These are phyloP conservation scores for Coracopsis vasa DNA, from an alignment of 2,113 vertebrate genomes.

Conservation along the genomic window DNA sequence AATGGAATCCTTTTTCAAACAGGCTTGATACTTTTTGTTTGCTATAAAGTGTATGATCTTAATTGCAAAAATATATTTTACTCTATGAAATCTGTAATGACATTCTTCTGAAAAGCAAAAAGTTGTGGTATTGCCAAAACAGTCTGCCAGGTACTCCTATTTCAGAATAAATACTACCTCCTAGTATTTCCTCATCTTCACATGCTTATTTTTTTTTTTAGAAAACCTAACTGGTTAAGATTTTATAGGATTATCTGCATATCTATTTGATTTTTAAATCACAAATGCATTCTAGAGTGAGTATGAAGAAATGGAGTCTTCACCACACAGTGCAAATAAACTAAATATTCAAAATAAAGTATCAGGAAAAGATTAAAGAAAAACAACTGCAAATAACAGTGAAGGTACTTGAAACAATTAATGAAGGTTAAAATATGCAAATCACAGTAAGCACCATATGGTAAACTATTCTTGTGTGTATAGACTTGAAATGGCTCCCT, in stretches of 20 bases:
- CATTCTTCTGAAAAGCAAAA: background rate
- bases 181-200: background rate
- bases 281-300: background rate
- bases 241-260: background rate
- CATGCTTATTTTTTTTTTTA: background rate
- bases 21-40: background rate
- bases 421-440: slow-evolving; percentile 62
- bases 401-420: slow-evolving; percentile 51
- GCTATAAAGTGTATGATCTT: background rate
- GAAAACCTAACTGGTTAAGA: background rate
- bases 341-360: slow-evolving; percentile 5
- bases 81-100: background rate
- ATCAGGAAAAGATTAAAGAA: slow-evolving; percentile 7
- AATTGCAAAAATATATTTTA: background rate
- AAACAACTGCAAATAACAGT: slow-evolving; percentile 22
- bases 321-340: background rate
- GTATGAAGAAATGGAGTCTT: background rate
- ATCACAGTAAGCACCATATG: slow-evolving; percentile 29
- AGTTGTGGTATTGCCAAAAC: background rate
- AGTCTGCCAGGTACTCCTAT: background rate
- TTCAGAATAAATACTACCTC: background rate
- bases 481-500: slow-evolving; percentile 30
- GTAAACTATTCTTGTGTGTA: slow-evolving; percentile 23
- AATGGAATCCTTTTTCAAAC: background rate
- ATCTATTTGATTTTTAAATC: background rate